Percentiles rank a stretch among this genome's conserved stretches.
Evolutionary conservation across 2,888 invertebrate genomes (phyloP).

Genomic region (Trissonchulus sp.): DNA sequence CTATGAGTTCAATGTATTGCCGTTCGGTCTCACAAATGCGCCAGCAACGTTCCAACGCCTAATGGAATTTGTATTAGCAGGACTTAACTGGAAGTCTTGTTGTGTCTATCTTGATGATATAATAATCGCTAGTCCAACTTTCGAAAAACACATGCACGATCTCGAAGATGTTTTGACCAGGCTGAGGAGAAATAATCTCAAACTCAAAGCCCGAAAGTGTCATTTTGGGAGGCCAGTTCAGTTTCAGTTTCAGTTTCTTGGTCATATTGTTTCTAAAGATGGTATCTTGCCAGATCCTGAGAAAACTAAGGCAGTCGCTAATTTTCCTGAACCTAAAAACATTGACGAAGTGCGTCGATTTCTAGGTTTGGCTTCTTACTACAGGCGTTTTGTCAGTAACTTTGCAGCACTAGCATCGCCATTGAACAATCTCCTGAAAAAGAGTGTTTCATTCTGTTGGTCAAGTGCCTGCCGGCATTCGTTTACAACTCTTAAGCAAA

Average conservation of each 20-base stretch:
- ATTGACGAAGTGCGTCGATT: constrained; percentile 35
- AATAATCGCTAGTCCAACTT: no score
- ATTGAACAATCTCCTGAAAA: constrained; percentile 35
- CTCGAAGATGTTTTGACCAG: no score
- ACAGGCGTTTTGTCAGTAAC: constrained; percentile 33
- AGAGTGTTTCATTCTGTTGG: constrained; percentile 36
- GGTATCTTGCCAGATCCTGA: constrained; percentile 28
- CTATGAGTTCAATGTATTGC: constrained; percentile 36
- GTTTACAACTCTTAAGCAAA: constrained; percentile 30
- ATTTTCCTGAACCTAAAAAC: background rate
- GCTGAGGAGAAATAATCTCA: no score
- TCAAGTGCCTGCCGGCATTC: constrained; percentile 25
- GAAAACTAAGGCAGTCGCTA: constrained; percentile 26
- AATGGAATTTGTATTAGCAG: no score
- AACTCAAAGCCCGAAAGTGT: no score
- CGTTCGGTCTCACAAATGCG: no score
- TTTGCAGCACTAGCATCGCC: constrained; percentile 36
- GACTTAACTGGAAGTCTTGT: no score
- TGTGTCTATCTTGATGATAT: no score
- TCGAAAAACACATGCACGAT: no score
- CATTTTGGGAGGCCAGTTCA: no score
- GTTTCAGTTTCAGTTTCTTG: background rate
- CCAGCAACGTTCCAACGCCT: no score
- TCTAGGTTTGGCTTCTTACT: constrained; percentile 37
- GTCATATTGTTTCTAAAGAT: background rate